Evolutionary conservation across 2,888 invertebrate genomes (phyloP).

Genomic region (Agonopterix heracliana): DNA sequence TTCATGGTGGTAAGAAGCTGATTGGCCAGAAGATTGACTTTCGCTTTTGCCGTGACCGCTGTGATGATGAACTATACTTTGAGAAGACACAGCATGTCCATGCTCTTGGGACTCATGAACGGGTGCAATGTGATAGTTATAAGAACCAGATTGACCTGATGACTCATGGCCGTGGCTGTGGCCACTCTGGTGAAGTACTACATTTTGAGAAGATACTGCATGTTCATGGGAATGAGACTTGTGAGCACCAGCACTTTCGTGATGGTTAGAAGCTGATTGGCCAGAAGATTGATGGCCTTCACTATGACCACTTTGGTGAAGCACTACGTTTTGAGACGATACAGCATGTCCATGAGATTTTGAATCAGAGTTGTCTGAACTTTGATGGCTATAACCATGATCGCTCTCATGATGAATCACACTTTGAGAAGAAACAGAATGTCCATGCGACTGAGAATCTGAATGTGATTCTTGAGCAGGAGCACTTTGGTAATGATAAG

Average conservation of each 20-base stretch:
- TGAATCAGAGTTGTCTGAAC: not conserved
- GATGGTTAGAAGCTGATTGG: not conserved
- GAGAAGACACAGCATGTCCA: slow-evolving; percentile 16
- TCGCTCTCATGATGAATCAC: not conserved
- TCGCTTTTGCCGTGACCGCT: not conserved
- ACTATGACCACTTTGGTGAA: slow-evolving; percentile 12
- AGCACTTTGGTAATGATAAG: not conserved
- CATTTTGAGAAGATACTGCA: not conserved
- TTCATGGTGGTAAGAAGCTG: too few relatives aligned
- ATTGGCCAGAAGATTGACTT: too few relatives aligned
- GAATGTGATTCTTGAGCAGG: not conserved
- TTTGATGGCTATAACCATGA: not conserved
- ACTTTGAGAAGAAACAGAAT: not conserved
- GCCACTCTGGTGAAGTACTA: too few relatives aligned
- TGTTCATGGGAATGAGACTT: not conserved
- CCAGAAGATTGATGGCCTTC: not conserved
- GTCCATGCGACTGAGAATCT: not conserved
- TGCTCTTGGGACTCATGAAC: slow-evolving; percentile 12
- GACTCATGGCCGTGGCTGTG: too few relatives aligned
- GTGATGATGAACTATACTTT: slow-evolving; percentile 22
- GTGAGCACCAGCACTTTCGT: not conserved
- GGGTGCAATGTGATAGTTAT: slow-evolving; percentile 6
- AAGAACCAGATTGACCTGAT: too few relatives aligned
- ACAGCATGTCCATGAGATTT: slow-evolving; percentile 6
- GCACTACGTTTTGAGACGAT: slow-evolving; percentile 24